Evolutionary conservation across 2,797 vertebrate species (phyloP).

Genomic region (Chelonia mydas): DNA sequence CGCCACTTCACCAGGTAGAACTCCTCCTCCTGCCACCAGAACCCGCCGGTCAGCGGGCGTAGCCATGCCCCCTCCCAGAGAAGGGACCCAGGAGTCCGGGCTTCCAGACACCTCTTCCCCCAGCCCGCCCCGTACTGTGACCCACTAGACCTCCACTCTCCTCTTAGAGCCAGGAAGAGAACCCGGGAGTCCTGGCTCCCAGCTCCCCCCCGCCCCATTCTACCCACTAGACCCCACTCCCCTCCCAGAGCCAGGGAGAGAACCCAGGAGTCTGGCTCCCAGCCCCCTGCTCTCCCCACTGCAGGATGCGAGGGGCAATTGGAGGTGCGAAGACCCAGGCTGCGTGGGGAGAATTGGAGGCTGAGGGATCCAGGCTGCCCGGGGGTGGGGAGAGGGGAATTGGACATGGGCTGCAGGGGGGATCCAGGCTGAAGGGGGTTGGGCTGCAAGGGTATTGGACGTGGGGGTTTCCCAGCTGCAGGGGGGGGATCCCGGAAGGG

Average conservation of each 20-base stretch:
- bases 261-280: background rate
- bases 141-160: background rate
- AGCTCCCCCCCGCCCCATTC: background rate
- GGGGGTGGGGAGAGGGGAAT: too few species aligned
- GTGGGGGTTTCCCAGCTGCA: too few species aligned
- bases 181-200: background rate
- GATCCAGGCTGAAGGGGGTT: too few species aligned
- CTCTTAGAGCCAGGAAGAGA: background rate
- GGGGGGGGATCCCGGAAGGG: background rate
- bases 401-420: too few species aligned
- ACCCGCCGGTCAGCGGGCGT: background rate
- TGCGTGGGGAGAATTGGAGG: too few species aligned
- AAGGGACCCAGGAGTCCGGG: background rate
- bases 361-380: too few species aligned
- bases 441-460: too few species aligned
- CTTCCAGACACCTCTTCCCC: background rate
- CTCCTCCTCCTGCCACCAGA: constrained; percentile 82
- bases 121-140: background rate
- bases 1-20: constrained; percentile 93
- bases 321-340: too few species aligned
- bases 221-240: background rate
- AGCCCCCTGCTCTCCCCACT: too few species aligned
- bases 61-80: background rate
- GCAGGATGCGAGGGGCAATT: too few species aligned
- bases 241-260: background rate